Evolutionary conservation across 2,888 invertebrate species (phyloP), one percentile per base, ranked within the genome.

Genomic region (Pheosia tremula): DNA sequence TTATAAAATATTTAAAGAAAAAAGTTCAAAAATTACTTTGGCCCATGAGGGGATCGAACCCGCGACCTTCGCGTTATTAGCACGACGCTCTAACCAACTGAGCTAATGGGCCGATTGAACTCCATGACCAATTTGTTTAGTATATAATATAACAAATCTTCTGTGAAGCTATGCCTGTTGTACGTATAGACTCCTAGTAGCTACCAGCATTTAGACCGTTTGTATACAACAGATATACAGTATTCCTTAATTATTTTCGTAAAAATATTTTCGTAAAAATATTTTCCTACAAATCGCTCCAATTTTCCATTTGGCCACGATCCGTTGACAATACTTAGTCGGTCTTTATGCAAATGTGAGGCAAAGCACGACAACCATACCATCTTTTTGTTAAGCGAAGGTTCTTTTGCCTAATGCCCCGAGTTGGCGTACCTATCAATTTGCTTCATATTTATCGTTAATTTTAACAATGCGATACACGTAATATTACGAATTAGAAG

Each of bases 331-430:
- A 81, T 85, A 84, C 82, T 84, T 83, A 86, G 86, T 85, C 84
- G 85, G 84, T 87, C 84, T 89, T 89, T 89, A 91, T 90, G 90
- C 86, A 89, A 90, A 89, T 88, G 83, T 77, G 80, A 75, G 80
- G 78, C 81, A 81, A 82, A 85, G 84, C 89, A 91, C 89, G 90
- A 88, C 85, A 89, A 82, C 83, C 71, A 64, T 65, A 69, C 63
- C 71, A 61, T 69, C 74, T 62, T 73, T 69, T 67, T 60, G 64
- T 36, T 24, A 24, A 36, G n/a, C 41, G 68, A 52, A 69, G 69
- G 61, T 66, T 69, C 69, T 69, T 64, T 71, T 68, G 61, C 68
- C 63, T 79, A 75, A 79, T 81, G 74, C 78, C 72, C 74, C 62
- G 69, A 74, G 70, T 72, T 79, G 78, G 60, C 50, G 64, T 71